Conservation (phyloP, 2,888 invertebrate genomes). For the Poecilobothrus nobilitatus region DNA sequence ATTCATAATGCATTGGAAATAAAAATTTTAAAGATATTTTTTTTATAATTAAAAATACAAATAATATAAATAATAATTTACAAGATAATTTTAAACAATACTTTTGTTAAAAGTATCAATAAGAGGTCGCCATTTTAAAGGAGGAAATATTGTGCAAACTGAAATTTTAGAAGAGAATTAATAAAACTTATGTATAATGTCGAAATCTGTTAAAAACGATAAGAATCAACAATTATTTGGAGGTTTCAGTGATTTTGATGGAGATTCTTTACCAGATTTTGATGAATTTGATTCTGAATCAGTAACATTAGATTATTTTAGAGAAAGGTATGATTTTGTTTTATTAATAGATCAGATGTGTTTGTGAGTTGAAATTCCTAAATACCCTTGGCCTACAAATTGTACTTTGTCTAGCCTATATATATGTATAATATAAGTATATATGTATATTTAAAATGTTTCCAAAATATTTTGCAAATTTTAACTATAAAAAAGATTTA, state of each 20-base stretch:
- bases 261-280: slow-evolving; percentile 48
- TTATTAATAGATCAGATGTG: slow-evolving; percentile 2
- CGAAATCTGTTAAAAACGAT: slow-evolving; percentile 18
- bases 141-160: not conserved
- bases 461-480: too few species aligned
- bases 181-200: slow-evolving; percentile 16
- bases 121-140: slow-evolving; percentile 8
- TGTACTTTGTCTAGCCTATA: not conserved
- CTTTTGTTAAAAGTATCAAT: not conserved
- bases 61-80: too few species aligned
- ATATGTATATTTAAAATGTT: too few species aligned
- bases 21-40: not conserved
- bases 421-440: not conserved
- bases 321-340: slow-evolving; percentile 42
- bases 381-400: slow-evolving; percentile 1
- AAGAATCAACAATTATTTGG: slow-evolving; percentile 36
- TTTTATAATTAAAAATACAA: not conserved
- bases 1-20: slow-evolving; percentile 3
- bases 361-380: slow-evolving; percentile 5
- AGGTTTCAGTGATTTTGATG: slow-evolving; percentile 48
- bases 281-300: slow-evolving; percentile 50
- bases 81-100: not conserved
- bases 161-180: not conserved
- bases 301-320: slow-evolving; percentile 46
- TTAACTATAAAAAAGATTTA: too few species aligned